Evolutionary conservation across 1,140 invertebrate genomes (phyloP).

Genomic region (Drosophila kurseongensis): DNA sequence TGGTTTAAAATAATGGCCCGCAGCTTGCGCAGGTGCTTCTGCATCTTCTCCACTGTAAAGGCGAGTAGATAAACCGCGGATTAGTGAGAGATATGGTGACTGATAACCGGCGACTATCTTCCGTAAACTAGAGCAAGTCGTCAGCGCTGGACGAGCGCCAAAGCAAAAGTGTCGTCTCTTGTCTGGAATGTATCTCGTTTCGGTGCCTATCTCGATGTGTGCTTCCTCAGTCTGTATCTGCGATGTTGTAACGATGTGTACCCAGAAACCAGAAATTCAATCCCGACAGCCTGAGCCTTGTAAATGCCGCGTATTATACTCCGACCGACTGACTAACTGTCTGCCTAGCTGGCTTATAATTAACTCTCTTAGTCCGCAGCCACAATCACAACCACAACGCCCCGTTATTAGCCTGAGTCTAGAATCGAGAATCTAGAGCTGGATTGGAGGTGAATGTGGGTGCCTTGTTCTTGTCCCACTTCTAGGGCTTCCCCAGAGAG

Average conservation of each 20-base stretch:
- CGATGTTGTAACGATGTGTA: slow-evolving; percentile 48
- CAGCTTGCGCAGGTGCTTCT: slow-evolving; percentile 78
- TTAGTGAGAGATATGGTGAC: slow-evolving; percentile 22
- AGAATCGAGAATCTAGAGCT: slow-evolving; percentile 25
- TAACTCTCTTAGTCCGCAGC: slow-evolving; percentile 65
- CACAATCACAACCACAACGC: slow-evolving; percentile 63
- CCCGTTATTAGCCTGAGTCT: slow-evolving; percentile 63
- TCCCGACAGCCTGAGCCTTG: slow-evolving; percentile 55
- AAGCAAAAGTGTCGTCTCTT: slow-evolving; percentile 59
- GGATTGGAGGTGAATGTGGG: slow-evolving; percentile 54
- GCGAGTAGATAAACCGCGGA: slow-evolving; percentile 23
- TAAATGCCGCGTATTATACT: slow-evolving; percentile 67
- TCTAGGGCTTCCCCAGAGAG: slow-evolving; percentile 50
- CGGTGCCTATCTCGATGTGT: slow-evolving; percentile 8
- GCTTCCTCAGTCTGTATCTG: not conserved
- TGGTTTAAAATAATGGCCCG: slow-evolving; percentile 72
- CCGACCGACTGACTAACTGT: slow-evolving; percentile 41
- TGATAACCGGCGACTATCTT: slow-evolving; percentile 45
- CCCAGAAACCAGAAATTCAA: slow-evolving; percentile 56
- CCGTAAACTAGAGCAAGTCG: slow-evolving; percentile 52
- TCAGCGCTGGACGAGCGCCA: slow-evolving; percentile 58
- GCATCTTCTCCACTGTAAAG: slow-evolving; percentile 78
- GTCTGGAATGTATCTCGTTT: slow-evolving; percentile 54
- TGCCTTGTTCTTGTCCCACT: slow-evolving; percentile 66
- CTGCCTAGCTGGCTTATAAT: slow-evolving; percentile 69